A percentile compares a stretch with the other conserved stretches of the same genome.
Evolutionary conservation across 2,888 invertebrate genomes (phyloP).

Genomic region (Actias luna): DNA sequence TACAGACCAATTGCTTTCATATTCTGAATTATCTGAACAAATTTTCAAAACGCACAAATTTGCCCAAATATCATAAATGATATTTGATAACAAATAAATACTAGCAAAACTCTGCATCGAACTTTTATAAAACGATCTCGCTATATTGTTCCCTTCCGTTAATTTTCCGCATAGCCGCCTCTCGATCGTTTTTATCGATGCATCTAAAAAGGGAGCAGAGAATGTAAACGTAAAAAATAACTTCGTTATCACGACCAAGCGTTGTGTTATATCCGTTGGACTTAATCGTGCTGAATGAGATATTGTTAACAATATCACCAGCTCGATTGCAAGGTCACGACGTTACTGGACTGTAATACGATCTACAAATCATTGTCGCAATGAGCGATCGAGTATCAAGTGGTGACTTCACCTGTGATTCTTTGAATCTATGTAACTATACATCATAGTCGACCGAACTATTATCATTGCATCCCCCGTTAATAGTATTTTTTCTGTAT

Average conservation of each 20-base stretch:
- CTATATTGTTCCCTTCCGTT: not conserved
- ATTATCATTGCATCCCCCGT: too few species aligned
- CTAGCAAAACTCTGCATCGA: not conserved
- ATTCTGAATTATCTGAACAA: not conserved
- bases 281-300: not conserved
- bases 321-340: not conserved
- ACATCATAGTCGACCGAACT: too few species aligned
- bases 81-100: not conserved
- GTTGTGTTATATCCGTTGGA: constrained; percentile 5
- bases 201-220: not conserved
- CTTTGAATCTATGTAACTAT: not conserved
- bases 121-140: not conserved
- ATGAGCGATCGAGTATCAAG: not conserved
- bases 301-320: not conserved
- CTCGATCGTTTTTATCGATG: not conserved
- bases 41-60: not conserved
- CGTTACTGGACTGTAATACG: not conserved
- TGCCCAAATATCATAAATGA: not conserved
- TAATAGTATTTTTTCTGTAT: too few species aligned
- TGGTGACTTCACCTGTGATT: not conserved
- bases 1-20: not conserved
- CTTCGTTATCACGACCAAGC: not conserved
- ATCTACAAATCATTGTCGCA: not conserved
- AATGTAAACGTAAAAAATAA: not conserved
- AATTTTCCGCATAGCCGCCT: constrained; percentile 3